Evolutionary conservation across 2,888 invertebrate genomes (phyloP).

Genomic region (Synanthedon tipuliformis): DNA sequence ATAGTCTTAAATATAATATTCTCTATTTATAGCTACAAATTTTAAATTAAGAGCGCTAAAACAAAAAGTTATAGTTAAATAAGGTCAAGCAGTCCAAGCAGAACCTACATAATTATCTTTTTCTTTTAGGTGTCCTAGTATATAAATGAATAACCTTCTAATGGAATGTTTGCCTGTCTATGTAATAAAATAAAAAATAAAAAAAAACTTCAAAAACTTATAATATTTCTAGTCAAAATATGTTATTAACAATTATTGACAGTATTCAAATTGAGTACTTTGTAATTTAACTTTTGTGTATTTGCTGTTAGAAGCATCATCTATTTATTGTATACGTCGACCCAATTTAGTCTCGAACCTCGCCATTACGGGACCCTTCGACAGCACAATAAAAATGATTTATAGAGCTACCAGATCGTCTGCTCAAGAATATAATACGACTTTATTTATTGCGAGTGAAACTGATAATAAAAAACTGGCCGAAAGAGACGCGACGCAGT

Average conservation of each 20-base stretch:
- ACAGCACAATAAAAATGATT: constrained; percentile 65
- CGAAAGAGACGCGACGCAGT: too few species aligned
- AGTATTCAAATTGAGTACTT: constrained; percentile 3
- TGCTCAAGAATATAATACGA: constrained; percentile 59
- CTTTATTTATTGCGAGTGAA: constrained; percentile 53
- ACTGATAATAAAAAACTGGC: constrained; percentile 52
- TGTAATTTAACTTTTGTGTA: constrained; percentile 1
- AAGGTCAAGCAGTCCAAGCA: too few species aligned
- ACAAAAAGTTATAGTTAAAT: too few species aligned
- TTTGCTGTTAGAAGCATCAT: constrained; percentile 23
- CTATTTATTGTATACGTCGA: constrained; percentile 44
- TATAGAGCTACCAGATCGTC: constrained; percentile 52
- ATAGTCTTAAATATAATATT: background rate
- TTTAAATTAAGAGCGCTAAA: too few species aligned
- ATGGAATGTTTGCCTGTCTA: too few species aligned
- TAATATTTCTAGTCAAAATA: background rate
- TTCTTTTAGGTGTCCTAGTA: too few species aligned
- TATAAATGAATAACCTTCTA: too few species aligned
- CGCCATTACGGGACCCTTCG: constrained; percentile 51
- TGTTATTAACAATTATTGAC: constrained; percentile 3
- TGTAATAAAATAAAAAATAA: too few species aligned
- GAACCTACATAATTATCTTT: too few species aligned
- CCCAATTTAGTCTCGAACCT: constrained; percentile 50
- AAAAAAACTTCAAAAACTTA: too few species aligned
- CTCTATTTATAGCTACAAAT: too few species aligned